Base-by-base conservation (phyloP, 2,113 vertebrate species). In the Mus spicilegus region DNA sequence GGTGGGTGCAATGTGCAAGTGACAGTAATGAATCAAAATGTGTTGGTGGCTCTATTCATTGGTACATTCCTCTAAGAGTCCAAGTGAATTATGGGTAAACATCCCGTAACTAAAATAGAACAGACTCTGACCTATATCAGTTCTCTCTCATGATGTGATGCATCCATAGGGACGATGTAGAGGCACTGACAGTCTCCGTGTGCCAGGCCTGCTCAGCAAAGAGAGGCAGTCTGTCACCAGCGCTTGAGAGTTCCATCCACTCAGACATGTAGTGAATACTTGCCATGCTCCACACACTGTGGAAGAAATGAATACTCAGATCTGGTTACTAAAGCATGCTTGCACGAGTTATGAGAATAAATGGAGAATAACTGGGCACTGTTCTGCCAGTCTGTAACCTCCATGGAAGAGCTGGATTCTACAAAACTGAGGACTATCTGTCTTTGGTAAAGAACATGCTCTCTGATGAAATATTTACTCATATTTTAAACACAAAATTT, bases 401-500 rank as follows among this genome's bases (percentile, higher is more conserved):
- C 7, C 33, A 82, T 0, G 36, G 49, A 4, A 82, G 6, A 87
- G 72, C 13, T 56, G 11, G 26, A 56, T 69, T 93, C 28, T 73
- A 9, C 77, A 56, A 63, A 36, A 91, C 9, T 5, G 77, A 9
- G 13, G 3, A 30, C 33, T 76, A 61, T 49, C 0, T 51, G 75
- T 87, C 78, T 92, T 85, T 75, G 30, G 24, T 70, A 28, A 92
- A 49, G 10, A 76, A 49, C 14, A 30, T 51, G 9, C 19, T 77
- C 3, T 72, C 42, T 24, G 20, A 75, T 28, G 76, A 86, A 89
- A 56, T 76, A 65, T 42, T 78, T 88, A 13, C 0, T 14, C 30
- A 2, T 49, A 69, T 70, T 94, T 95, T 90, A 85, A 92, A 78
- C 30, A 90, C 80, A 84, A 42, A 65, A 63, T 92, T 80, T 91